Conservation (phyloP, 2,888 invertebrate species). For the Drosophila vallismaia region DNA sequence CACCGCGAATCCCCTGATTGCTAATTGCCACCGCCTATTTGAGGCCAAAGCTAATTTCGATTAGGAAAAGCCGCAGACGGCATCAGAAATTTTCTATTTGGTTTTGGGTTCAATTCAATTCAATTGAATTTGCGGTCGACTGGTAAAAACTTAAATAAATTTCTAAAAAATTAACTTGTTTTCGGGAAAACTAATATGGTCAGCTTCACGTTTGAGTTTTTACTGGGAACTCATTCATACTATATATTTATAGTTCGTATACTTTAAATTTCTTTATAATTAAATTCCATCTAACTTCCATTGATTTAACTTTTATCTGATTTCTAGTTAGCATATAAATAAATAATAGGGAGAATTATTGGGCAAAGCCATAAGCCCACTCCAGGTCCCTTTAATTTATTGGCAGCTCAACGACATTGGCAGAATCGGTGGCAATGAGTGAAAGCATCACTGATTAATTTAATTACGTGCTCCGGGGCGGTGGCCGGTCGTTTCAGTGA, state of each 20-base stretch:
- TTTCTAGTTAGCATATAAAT: constrained; percentile 13
- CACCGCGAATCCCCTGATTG: constrained; percentile 4
- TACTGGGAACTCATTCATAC: too few species aligned
- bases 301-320: not conserved
- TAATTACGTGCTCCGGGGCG: constrained; percentile 38
- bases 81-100: constrained; percentile 47
- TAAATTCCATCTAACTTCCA: not conserved
- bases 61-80: constrained; percentile 54
- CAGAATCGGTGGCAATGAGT: constrained; percentile 33
- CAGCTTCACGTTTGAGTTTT: not conserved
- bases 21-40: constrained; percentile 50
- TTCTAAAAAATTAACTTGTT: constrained; percentile 4
- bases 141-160: constrained; percentile 19
- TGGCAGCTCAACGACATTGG: constrained; percentile 19
- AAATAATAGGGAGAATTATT: constrained; percentile 27
- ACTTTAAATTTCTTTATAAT: not conserved
- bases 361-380: not conserved
- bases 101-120: constrained; percentile 40
- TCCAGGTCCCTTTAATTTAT: constrained; percentile 18
- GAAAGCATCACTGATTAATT: constrained; percentile 48
- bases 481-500: constrained; percentile 32
- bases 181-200: not conserved
- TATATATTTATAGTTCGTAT: not conserved
- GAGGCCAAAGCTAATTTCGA: constrained; percentile 47
- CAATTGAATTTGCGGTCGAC: constrained; percentile 37